Base-by-base conservation (phyloP, 2,113 vertebrate genomes). In the Phrynosoma blainvillii region DNA sequence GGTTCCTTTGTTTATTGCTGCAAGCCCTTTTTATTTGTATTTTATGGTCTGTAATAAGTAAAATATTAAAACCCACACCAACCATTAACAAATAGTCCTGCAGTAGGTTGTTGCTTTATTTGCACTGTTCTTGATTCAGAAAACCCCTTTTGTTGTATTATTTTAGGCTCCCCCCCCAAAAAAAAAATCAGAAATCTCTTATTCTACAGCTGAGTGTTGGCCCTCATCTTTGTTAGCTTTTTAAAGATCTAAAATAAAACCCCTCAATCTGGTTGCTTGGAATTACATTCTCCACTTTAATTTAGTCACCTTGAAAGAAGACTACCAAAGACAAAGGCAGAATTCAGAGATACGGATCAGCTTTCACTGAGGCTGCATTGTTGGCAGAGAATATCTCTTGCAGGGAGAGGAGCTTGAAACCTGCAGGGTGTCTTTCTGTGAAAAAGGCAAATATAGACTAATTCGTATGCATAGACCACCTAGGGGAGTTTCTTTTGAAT, bases 301-400 rank as follows among this genome's bases (percentile, higher is more conserved):
- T 96, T 95, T 93, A 92, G 90, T 96, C 94, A 95, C 95, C 95
- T 96, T 96, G 95, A 94, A 95, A 95, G 90, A 90, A 93, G 89
- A 84, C 90, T 93, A 92, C 92, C 83, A 93, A 93, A 96, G 93
- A 93, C 94, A 94, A 95, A 95, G 94, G 88, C 90, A 82, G 92
- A 93, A 90, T 92, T 84, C 89, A 85, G 93, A 42, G 88, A 92
- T 92, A 90, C 0, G 47, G 93, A 95, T 96, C 94, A 91, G 89
- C 91, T 93, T 95, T 84, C 90, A 93, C 93, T 90, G 87, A 89
- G 92, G 91, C 93, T 85, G 90, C 92, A 90, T 93, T 96, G 91
- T 94, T 91, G 92, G 88, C 80, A 77, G 91, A 86, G 84, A 91
- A 90, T 92, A 75, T 90, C 86, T 93, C 93, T 94, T 86, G 93